Conservation (phyloP, 2,797 vertebrate genomes). For the Cossypha heuglini region DNA sequence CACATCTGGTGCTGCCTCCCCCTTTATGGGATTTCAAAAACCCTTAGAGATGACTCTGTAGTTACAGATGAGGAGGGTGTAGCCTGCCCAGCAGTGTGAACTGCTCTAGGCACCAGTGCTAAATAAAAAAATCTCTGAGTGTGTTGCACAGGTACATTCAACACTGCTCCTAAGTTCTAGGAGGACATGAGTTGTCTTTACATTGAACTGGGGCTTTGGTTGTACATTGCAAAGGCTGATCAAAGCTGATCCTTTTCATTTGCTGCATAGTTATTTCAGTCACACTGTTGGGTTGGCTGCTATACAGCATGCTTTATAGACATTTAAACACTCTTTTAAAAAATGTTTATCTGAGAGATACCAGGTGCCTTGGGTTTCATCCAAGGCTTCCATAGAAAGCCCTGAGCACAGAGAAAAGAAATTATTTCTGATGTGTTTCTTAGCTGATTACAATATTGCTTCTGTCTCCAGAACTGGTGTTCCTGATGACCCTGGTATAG, state of each 20-base stretch:
- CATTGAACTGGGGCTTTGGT: background rate
- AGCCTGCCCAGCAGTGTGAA: background rate
- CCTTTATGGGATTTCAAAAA: background rate
- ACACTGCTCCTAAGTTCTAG: background rate
- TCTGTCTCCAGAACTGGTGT: background rate
- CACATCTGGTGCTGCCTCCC: background rate
- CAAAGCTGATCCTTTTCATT: background rate
- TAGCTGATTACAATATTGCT: background rate
- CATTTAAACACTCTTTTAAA: background rate
- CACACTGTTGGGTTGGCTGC: background rate
- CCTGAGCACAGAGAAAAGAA: background rate
- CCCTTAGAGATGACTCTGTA: background rate
- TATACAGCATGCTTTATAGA: background rate
- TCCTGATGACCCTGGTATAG: background rate
- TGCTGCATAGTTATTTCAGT: slow-evolving; percentile 20
- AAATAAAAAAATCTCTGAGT: background rate
- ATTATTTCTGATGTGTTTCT: background rate
- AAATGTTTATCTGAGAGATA: slow-evolving; percentile 44
- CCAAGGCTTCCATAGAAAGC: slow-evolving; percentile 28
- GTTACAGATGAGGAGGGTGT: background rate
- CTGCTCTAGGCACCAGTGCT: background rate
- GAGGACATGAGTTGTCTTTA: background rate
- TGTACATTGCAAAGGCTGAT: background rate
- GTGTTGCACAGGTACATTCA: background rate
- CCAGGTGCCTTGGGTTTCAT: slow-evolving; percentile 47